A percentile compares a stretch with the other conserved stretches of the same genome.
phyloP scores from a whole-genome alignment of 2,797 vertebrate species.

The Pagetopsis macropterus region DNA sequence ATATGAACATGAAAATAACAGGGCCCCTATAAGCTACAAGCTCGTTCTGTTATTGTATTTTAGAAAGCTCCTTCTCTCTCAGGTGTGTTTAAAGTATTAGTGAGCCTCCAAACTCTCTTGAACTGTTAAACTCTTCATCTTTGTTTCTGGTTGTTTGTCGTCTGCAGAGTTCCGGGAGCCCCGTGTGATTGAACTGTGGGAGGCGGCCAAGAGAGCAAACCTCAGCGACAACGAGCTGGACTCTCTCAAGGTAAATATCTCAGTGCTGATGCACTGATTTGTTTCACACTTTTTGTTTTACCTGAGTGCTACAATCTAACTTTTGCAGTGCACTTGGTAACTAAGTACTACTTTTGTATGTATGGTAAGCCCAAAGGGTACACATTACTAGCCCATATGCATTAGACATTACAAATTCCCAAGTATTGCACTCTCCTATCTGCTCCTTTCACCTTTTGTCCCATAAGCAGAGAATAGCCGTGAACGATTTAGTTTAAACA shows the following conservation, averaged over 20 bases:
- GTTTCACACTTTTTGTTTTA: constrained; percentile 8
- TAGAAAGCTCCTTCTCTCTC: neutral
- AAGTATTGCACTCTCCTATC: constrained; percentile 15
- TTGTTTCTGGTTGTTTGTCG: neutral
- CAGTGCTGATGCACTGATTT: neutral
- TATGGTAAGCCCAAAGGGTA: constrained; percentile 11
- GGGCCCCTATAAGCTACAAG: neutral
- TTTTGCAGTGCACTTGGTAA: constrained; percentile 22
- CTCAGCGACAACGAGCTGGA: constrained; percentile 91
- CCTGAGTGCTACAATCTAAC: neutral
- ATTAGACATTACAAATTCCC: constrained; percentile 22
- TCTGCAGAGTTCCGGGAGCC: constrained; percentile 93
- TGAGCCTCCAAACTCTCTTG: constrained; percentile 25
- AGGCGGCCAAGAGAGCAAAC: constrained; percentile 91
- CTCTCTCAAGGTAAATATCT: constrained; percentile 88
- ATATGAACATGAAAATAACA: no score
- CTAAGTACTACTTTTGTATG: constrained; percentile 24
- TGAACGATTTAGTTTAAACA: constrained; percentile 37
- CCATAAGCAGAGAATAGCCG: constrained; percentile 8
- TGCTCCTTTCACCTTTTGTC: constrained; percentile 51
- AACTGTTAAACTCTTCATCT: constrained; percentile 33
- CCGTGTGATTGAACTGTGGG: constrained; percentile 96
- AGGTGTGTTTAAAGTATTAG: neutral
- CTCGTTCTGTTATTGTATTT: neutral
- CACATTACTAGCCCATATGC: constrained; percentile 23